These are phyloP conservation scores for Mergus octosetaceus DNA, from an alignment of 2,797 vertebrate species.

Conservation along the genomic window DNA sequence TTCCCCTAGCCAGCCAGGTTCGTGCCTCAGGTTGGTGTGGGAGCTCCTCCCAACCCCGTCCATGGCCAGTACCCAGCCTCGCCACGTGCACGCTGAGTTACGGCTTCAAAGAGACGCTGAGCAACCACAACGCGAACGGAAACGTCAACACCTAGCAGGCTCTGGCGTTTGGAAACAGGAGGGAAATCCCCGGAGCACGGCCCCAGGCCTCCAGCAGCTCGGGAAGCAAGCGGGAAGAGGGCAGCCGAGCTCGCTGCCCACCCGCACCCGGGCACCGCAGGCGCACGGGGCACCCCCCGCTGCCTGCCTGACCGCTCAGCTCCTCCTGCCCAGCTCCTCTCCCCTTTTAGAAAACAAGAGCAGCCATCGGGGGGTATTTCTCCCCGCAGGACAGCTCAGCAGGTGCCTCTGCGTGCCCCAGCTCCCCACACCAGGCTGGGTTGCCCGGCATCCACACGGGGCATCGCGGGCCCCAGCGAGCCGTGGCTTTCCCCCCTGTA, in stretches of 20 bases:
- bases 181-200: background rate
- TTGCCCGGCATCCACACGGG: background rate
- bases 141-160: background rate
- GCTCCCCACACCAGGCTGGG: too few species aligned
- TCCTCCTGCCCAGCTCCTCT: background rate
- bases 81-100: background rate
- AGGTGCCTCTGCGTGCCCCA: background rate
- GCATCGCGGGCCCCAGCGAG: too few species aligned
- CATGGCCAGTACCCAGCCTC: background rate
- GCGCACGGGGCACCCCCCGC: background rate
- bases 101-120: fast-evolving
- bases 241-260: background rate
- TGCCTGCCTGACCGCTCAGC: background rate
- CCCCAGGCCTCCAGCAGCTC: background rate
- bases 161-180: background rate
- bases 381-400: background rate
- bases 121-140: fast-evolving
- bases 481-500: background rate
- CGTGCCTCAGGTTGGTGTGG: fast-evolving
- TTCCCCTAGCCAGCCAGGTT: background rate
- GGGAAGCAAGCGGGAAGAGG: background rate
- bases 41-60: background rate
- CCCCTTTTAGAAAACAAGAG: background rate
- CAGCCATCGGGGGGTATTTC: background rate
- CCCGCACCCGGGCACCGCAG: background rate